phyloP scores from a whole-genome alignment of 2,113 vertebrate species.

The Pelecanoides urinatrix region DNA sequence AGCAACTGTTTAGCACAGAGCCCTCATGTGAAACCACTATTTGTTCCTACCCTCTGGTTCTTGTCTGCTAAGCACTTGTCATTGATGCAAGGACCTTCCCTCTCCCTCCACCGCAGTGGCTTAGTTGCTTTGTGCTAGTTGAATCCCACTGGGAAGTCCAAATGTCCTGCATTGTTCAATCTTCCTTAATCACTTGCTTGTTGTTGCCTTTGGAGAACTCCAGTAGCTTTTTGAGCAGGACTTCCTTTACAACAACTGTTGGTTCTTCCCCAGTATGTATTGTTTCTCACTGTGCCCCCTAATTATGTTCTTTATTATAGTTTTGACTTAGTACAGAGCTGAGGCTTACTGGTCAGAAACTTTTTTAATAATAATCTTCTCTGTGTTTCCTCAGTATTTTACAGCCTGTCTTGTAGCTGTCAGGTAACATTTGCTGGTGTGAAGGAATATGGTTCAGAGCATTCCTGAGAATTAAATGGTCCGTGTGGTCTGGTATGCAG shows the following conservation, averaged over 20 bases:
- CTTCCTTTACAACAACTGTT: background rate
- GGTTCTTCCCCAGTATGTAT: background rate
- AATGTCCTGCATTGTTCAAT: background rate
- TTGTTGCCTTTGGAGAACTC: background rate
- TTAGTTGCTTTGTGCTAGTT: background rate
- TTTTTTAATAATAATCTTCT: background rate
- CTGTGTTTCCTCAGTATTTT: background rate
- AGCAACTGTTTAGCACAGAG: background rate
- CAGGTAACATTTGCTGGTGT: slow-evolving; percentile 1
- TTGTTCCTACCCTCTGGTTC: slow-evolving; percentile 8
- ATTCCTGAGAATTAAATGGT: background rate
- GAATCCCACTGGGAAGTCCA: background rate
- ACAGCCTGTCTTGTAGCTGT: background rate
- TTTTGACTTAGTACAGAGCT: background rate
- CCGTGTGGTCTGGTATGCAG: background rate
- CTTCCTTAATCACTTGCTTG: background rate
- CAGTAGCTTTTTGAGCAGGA: background rate
- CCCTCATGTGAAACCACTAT: background rate
- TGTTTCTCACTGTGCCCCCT: background rate
- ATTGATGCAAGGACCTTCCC: background rate
- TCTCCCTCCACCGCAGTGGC: background rate
- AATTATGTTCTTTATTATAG: background rate
- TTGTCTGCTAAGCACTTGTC: background rate
- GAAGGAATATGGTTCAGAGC: background rate
- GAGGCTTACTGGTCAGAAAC: background rate